Conservation (phyloP, 2,888 invertebrate genomes). For the Meganola albula region DNA sequence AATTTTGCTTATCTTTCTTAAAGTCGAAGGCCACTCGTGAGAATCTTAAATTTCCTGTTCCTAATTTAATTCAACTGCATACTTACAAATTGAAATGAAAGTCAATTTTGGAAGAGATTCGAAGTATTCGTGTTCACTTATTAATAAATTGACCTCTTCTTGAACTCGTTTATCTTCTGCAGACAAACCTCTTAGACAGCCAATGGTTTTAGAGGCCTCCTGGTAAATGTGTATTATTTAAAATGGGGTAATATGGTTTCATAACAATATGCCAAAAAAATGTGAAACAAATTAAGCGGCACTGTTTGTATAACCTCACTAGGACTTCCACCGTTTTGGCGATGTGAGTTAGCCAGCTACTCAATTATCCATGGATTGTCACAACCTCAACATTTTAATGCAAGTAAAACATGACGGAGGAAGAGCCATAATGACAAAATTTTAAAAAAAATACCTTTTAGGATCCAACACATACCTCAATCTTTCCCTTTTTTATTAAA, state of each 20-base stretch:
- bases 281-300: no score
- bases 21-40: neutral
- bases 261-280: no score
- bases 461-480: conserved; percentile 23
- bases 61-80: no score
- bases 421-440: neutral
- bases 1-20: neutral
- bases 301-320: no score
- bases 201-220: conserved; percentile 42
- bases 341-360: no score
- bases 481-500: conserved; percentile 44
- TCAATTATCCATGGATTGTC: no score
- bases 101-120: conserved; percentile 44
- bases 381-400: no score
- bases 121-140: conserved; percentile 39
- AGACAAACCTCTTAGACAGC: conserved; percentile 42
- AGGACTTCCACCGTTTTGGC: no score
- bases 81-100: conserved; percentile 44
- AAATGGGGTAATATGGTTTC: no score
- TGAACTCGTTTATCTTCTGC: conserved; percentile 37
- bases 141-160: conserved; percentile 40
- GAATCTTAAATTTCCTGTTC: neutral
- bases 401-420: conserved; percentile 16
- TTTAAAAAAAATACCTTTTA: neutral
- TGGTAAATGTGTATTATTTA: no score